Base-by-base conservation (phyloP, 2,113 vertebrate species). In the Seriola rivoliana region DNA sequence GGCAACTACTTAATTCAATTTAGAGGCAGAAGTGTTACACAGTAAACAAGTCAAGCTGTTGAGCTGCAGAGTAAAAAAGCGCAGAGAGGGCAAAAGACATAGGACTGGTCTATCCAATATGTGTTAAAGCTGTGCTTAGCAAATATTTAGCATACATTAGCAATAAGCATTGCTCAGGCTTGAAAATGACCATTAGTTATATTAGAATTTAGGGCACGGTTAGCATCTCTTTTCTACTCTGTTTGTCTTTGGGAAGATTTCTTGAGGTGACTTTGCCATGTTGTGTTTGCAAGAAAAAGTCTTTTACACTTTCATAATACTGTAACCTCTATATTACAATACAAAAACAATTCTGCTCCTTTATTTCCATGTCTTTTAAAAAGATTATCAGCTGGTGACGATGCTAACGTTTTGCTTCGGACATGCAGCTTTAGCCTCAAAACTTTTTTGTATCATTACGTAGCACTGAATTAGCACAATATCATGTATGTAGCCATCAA, bases 21-120 rank as follows among this genome's bases (percentile, higher is more conserved):
- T 78, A 68, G 69, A 19, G 10, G 75, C 17, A 72, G 81, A 84
- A 84, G 71, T 75, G 85, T 80, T 86, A 55, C 63, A 72, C 40
- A 62, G 70, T 70, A 89, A 83, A 85, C 71, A 79, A 81, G 78
- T 75, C 60, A 68, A 85, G 81, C 85, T 77, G 81, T 83, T 77
- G 34, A 82, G 59, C 79, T 75, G 23, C 34, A 38, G 58, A 1
- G 14, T 29, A 57, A 66, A 62, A 34, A 50, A 55, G 48, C 19
- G 10, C 10, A 72, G 25, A n/a, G 50, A 50, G 52, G 25, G n/a
- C 19, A 63, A 19, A n/a, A 3, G 60, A 73, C 44, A 87, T 57
- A 52, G 19, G 78, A 77, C 0, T 29, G 5, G 32, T 46, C 58
- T 69, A 78, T 48, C 9, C 2, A 8, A 16, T 32, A 12, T 63